Conservation (phyloP, 2,797 vertebrate genomes). For the Todus mexicanus region DNA sequence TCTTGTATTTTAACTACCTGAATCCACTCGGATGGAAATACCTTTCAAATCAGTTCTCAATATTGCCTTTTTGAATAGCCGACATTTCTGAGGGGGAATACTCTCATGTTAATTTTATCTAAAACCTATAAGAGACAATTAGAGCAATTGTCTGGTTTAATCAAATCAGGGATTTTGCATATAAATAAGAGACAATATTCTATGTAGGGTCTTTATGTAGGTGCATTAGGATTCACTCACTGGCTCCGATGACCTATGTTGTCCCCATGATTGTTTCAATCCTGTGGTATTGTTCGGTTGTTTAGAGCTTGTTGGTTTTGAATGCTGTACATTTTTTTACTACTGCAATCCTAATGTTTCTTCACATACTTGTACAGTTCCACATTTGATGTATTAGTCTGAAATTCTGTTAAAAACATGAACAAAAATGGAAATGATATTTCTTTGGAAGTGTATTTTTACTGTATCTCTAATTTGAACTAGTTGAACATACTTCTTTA, state of each 20-base stretch:
- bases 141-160: slow-evolving; percentile 62
- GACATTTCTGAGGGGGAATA: slow-evolving; percentile 4
- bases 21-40: not conserved
- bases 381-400: slow-evolving; percentile 78
- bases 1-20: slow-evolving; percentile 44
- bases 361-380: slow-evolving; percentile 74
- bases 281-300: slow-evolving; percentile 70
- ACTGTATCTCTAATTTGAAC: slow-evolving; percentile 64
- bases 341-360: slow-evolving; percentile 73
- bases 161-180: slow-evolving; percentile 71
- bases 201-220: slow-evolving; percentile 67
- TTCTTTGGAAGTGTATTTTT: slow-evolving; percentile 73
- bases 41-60: slow-evolving; percentile 15
- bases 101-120: slow-evolving; percentile 31
- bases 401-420: slow-evolving; percentile 76
- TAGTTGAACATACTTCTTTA: slow-evolving; percentile 68
- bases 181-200: slow-evolving; percentile 63
- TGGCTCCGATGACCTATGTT: slow-evolving; percentile 68
- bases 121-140: slow-evolving; percentile 62
- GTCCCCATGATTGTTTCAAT: slow-evolving; percentile 69
- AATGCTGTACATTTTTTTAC: slow-evolving; percentile 77
- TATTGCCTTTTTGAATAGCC: slow-evolving; percentile 51
- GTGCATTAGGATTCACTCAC: slow-evolving; percentile 61
- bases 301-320: slow-evolving; percentile 71
- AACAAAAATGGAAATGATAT: slow-evolving; percentile 73